These are phyloP conservation scores for Alectoris magna DNA, from an alignment of 2,797 vertebrate species.

Conservation along the genomic window DNA sequence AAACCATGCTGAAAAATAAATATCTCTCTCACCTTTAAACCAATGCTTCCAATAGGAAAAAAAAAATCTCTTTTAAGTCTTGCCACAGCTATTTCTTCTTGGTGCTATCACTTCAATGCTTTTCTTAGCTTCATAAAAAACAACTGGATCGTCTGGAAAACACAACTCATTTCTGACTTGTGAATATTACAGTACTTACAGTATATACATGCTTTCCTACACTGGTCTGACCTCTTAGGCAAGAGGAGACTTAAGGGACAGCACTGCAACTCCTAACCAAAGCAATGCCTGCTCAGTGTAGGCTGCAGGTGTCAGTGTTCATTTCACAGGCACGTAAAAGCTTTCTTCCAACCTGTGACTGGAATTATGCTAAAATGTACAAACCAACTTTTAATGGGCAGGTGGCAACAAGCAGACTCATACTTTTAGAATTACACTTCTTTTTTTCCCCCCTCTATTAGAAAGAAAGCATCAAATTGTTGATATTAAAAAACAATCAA, in stretches of 20 bases:
- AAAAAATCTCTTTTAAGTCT: background rate
- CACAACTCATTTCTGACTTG: background rate
- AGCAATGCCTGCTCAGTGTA: background rate
- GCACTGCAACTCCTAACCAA: background rate
- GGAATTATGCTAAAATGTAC: background rate
- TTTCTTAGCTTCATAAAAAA: background rate
- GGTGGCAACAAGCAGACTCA: background rate
- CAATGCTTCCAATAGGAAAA: constrained; percentile 16
- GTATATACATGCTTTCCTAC: background rate
- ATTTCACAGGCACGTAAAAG: background rate
- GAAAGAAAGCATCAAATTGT: background rate
- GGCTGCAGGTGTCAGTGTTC: background rate
- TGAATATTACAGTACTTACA: background rate
- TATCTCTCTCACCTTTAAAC: constrained; percentile 69
- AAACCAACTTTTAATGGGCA: background rate
- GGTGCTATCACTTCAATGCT: background rate
- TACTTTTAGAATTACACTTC: background rate
- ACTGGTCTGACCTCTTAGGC: background rate
- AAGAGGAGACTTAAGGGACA: background rate
- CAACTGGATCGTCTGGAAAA: background rate
- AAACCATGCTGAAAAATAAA: constrained; percentile 80
- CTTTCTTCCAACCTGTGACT: background rate
- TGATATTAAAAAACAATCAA: background rate
- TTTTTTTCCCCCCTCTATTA: background rate
- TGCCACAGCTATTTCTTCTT: background rate